phyloP scores from a whole-genome alignment of 2,113 vertebrate species.

The Cyrtonyx montezumae region DNA sequence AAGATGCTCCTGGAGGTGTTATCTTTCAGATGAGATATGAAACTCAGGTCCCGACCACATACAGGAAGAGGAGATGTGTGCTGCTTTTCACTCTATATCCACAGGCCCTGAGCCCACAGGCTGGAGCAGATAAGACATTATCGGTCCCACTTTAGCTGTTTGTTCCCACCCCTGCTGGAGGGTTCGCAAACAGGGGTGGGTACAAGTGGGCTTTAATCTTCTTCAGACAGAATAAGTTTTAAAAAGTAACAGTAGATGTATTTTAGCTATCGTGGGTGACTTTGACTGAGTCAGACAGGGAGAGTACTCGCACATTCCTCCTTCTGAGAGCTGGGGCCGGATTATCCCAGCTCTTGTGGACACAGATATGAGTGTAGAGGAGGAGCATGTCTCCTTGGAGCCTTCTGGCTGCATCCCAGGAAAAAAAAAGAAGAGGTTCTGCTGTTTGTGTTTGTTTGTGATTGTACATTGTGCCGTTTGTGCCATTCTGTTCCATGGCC shows the following conservation, averaged over 20 bases:
- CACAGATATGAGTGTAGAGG: not conserved
- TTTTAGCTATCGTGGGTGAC: not conserved
- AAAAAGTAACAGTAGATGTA: not conserved
- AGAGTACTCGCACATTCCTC: not conserved
- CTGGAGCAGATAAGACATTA: not conserved
- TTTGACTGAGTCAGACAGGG: not conserved
- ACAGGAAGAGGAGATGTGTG: not conserved
- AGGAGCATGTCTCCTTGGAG: not conserved
- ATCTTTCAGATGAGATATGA: conserved; percentile 34
- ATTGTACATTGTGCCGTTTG: not conserved
- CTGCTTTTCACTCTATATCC: not conserved
- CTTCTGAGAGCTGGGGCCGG: not conserved
- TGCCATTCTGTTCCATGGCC: not conserved
- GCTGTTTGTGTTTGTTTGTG: not conserved
- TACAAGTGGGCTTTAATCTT: not conserved
- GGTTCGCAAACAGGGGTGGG: not conserved
- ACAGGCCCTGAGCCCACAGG: not conserved
- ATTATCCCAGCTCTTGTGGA: not conserved
- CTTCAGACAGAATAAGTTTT: not conserved
- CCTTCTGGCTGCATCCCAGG: not conserved
- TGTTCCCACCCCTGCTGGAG: not conserved
- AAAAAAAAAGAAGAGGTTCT: not conserved
- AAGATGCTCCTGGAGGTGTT: conserved; percentile 59
- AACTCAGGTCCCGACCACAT: not conserved
- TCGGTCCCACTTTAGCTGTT: not conserved